A percentile compares a stretch with the other conserved stretches of the same genome.
These are phyloP conservation scores for Ylistrum balloti DNA, from an alignment of 1,140 invertebrate genomes.

Conservation along the genomic window DNA sequence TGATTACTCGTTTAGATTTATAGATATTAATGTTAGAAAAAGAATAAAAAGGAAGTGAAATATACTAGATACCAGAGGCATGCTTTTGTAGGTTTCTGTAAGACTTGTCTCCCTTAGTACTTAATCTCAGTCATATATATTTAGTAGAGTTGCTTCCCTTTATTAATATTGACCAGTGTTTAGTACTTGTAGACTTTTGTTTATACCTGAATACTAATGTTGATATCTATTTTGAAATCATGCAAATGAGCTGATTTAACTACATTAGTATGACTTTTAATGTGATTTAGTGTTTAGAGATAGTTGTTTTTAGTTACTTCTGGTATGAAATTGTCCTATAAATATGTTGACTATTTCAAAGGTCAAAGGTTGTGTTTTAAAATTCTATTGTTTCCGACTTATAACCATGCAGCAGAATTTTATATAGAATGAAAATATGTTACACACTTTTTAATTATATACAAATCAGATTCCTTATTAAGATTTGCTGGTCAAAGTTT, in stretches of 20 bases:
- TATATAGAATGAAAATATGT: background rate
- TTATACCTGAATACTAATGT: no score
- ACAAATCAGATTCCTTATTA: background rate
- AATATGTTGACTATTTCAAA: background rate
- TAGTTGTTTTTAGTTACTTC: background rate
- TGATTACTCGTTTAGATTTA: no score
- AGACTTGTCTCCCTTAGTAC: no score
- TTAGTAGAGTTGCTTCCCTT: no score
- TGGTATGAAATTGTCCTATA: background rate
- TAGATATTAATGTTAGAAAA: no score
- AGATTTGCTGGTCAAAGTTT: background rate
- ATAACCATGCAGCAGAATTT: background rate
- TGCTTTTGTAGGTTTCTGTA: no score
- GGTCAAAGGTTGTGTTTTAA: constrained; percentile 38
- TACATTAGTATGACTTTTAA: background rate
- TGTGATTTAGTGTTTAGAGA: background rate
- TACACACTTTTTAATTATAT: background rate
- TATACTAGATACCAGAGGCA: no score
- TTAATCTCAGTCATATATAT: no score
- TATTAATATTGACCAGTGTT: no score
- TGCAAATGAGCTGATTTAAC: background rate
- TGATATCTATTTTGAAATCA: no score
- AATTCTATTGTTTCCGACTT: background rate
- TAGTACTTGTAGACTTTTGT: no score
- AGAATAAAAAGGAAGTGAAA: no score